Percentiles rank a stretch among this genome's conserved stretches.
These are phyloP conservation scores for Idaea dimidiata DNA, from an alignment of 2,888 invertebrate genomes.

Conservation along the genomic window DNA sequence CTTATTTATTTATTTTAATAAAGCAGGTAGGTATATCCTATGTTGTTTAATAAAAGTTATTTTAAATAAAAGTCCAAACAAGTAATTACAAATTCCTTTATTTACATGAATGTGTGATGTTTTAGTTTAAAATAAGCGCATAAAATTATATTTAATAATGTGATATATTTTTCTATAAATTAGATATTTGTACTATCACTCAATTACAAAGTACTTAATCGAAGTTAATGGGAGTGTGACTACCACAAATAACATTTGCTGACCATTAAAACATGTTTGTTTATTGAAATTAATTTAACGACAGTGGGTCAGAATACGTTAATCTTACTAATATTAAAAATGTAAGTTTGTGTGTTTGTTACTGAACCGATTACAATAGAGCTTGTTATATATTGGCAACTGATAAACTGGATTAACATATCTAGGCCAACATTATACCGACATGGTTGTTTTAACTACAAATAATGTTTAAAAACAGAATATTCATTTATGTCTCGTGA, in stretches of 20 bases:
- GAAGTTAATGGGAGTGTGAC: constrained; percentile 75
- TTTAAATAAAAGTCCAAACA: constrained; percentile 43
- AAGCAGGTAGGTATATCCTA: too few species aligned
- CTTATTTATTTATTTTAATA: too few species aligned
- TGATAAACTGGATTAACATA: too few species aligned
- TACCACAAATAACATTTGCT: constrained; percentile 77
- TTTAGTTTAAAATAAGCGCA: constrained; percentile 80
- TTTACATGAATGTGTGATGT: constrained; percentile 76
- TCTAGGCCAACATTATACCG: too few species aligned
- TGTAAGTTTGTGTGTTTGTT: too few species aligned
- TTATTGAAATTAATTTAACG: constrained; percentile 50
- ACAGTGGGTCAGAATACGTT: constrained; percentile 66
- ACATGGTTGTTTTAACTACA: too few species aligned
- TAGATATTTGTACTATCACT: constrained; percentile 80
- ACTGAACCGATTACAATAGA: too few species aligned
- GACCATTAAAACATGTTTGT: constrained; percentile 53
- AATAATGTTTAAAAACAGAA: too few species aligned
- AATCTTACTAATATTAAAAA: constrained; percentile 12
- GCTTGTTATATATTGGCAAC: too few species aligned
- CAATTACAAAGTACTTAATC: constrained; percentile 75
- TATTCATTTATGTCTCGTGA: too few species aligned
- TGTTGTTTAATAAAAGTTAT: constrained; percentile 13
- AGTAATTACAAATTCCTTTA: constrained; percentile 76
- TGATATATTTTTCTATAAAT: constrained; percentile 78
- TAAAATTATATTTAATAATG: constrained; percentile 78